A percentile compares a stretch with the other conserved stretches of the same genome.
Evolutionary conservation across 2,888 invertebrate genomes (phyloP).

Genomic region (Myathropa florea): DNA sequence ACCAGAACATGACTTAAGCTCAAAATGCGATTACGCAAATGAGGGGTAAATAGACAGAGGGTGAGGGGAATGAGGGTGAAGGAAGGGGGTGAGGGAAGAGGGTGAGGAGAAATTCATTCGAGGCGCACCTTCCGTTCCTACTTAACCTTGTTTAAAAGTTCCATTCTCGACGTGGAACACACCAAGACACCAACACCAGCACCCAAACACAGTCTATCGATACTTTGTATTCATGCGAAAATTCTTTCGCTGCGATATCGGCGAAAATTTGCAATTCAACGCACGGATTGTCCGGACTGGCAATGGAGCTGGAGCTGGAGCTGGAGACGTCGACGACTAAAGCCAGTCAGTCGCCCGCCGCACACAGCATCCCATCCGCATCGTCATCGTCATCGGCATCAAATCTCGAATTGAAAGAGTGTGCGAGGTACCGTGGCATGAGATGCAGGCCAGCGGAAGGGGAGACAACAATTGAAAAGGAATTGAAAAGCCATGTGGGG

Average conservation of each 20-base stretch:
- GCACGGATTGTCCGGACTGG: slow-evolving; percentile 50
- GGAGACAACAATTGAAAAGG: slow-evolving; percentile 62
- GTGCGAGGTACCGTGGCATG: slow-evolving; percentile 35
- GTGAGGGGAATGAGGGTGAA: too few species aligned
- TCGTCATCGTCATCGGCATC: slow-evolving; percentile 50
- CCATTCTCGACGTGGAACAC: neutral
- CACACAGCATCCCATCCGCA: neutral
- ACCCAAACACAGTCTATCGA: slow-evolving; percentile 36
- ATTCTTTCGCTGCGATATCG: slow-evolving; percentile 50
- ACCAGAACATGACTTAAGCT: slow-evolving; percentile 76
- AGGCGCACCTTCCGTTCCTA: slow-evolving; percentile 1
- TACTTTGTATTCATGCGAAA: slow-evolving; percentile 70
- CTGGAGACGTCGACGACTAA: neutral
- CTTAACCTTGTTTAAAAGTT: slow-evolving; percentile 49
- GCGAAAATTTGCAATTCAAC: slow-evolving; percentile 67
- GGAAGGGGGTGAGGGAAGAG: neutral
- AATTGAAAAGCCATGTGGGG: slow-evolving; percentile 46
- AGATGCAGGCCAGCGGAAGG: slow-evolving; percentile 20
- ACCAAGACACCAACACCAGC: neutral
- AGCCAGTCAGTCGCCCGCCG: slow-evolving; percentile 21
- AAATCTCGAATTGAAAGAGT: slow-evolving; percentile 53
- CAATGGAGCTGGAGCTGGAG: neutral
- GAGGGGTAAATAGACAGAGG: slow-evolving; percentile 33
- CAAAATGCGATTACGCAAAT: slow-evolving; percentile 78
- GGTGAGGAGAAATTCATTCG: neutral